A percentile compares a stretch with the other conserved stretches of the same genome.
phyloP scores from a whole-genome alignment of 1,140 invertebrate species.

The Ceratoteleas bidentatus region DNA sequence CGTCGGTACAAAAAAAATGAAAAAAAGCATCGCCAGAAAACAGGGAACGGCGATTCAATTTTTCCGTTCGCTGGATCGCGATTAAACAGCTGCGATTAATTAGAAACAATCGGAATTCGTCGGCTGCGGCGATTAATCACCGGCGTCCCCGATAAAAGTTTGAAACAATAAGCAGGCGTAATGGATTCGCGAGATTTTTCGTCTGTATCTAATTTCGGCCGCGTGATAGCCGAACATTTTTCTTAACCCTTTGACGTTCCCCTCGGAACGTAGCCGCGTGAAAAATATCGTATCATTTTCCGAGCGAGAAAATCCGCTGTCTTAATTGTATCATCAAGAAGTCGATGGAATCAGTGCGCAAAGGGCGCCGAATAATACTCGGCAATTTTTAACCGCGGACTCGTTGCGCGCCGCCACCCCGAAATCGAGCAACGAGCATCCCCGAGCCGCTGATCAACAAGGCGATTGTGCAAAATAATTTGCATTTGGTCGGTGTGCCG shows the following conservation, averaged over 20 bases:
- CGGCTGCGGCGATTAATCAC: conserved; percentile 17
- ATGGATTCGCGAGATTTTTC: conserved; percentile 59
- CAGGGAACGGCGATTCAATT: too few relatives aligned
- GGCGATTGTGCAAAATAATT: too few relatives aligned
- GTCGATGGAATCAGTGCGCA: conserved; percentile 70
- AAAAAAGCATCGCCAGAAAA: too few relatives aligned
- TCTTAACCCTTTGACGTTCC: conserved; percentile 75
- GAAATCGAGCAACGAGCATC: too few relatives aligned
- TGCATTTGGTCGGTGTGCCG: too few relatives aligned
- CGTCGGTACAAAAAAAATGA: too few relatives aligned
- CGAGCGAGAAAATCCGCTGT: conserved; percentile 77
- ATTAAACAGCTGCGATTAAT: too few relatives aligned
- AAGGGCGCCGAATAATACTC: conserved; percentile 77
- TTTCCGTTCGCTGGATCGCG: too few relatives aligned
- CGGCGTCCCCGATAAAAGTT: conserved; percentile 13
- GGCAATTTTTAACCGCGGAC: conserved; percentile 81
- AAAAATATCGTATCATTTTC: conserved; percentile 81
- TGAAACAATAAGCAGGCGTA: conserved; percentile 36
- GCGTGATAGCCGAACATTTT: conserved; percentile 74
- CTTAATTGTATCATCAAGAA: conserved; percentile 82
- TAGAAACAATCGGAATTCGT: background rate
- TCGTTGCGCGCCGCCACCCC: conserved; percentile 56
- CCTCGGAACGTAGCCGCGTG: conserved; percentile 62
- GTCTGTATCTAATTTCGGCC: conserved; percentile 74
- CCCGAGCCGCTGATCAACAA: too few relatives aligned